phyloP scores from a whole-genome alignment of 2,888 invertebrate genomes.

The Cheilosia pagana region DNA sequence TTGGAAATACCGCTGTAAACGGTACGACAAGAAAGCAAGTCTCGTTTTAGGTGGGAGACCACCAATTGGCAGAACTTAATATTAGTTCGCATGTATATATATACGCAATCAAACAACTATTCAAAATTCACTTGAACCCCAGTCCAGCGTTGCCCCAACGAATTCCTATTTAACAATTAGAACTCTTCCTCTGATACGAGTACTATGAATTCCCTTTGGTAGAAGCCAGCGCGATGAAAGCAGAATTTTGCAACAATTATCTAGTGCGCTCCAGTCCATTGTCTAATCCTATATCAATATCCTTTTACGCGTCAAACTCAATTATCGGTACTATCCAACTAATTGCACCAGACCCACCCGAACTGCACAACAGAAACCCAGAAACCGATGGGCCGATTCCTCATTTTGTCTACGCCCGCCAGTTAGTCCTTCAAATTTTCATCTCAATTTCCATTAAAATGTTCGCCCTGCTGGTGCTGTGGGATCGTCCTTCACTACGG shows the following conservation, averaged over 20 bases:
- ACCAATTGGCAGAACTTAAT: no score
- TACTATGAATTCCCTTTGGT: neutral
- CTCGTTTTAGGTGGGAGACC: no score
- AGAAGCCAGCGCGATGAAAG: neutral
- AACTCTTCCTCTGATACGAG: neutral
- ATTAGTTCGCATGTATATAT: no score
- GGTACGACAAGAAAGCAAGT: no score
- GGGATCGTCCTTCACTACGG: neutral
- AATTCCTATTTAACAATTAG: no score
- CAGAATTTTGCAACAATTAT: slow-evolving; percentile 21
- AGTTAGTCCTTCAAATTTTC: slow-evolving; percentile 45
- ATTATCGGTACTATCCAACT: slow-evolving; percentile 58
- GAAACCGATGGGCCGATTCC: slow-evolving; percentile 39
- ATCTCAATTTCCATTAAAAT: slow-evolving; percentile 70
- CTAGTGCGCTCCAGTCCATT: neutral
- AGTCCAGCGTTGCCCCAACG: no score
- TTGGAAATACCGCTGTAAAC: no score
- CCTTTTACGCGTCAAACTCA: slow-evolving; percentile 61
- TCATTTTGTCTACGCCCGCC: slow-evolving; percentile 43
- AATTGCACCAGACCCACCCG: slow-evolving; percentile 38
- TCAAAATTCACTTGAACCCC: no score
- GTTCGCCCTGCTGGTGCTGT: slow-evolving; percentile 14
- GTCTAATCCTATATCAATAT: slow-evolving; percentile 42
- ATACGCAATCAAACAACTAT: no score
- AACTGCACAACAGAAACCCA: slow-evolving; percentile 5